A percentile compares a stretch with the other conserved stretches of the same genome.
Conservation (phyloP, 2,888 invertebrate genomes). For the Eristalis pertinax region DNA sequence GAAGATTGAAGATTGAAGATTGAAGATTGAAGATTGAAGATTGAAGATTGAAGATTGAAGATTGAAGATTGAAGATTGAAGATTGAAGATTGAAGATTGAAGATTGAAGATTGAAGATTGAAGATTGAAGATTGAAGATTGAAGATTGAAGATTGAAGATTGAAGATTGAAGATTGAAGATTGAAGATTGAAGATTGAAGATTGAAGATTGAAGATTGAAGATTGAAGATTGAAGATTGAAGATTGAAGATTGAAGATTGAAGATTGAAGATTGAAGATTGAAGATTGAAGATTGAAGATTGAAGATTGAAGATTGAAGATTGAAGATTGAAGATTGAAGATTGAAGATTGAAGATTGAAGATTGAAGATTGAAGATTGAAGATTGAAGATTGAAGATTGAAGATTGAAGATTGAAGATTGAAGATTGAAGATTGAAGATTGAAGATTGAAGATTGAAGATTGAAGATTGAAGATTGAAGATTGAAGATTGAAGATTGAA, state of each 20-base stretch:
- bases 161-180: not conserved
- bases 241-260: too few species aligned
- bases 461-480: not conserved
- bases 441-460: not conserved
- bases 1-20: not conserved
- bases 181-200: not conserved
- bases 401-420: too few species aligned
- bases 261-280: too few species aligned
- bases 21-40: not conserved
- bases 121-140: not conserved
- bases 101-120: not conserved
- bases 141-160: not conserved
- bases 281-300: too few species aligned
- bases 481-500: not conserved
- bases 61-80: not conserved
- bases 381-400: too few species aligned
- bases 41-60: not conserved
- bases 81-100: not conserved
- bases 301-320: too few species aligned
- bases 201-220: not conserved
- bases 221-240: not conserved
- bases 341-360: too few species aligned
- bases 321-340: too few species aligned
- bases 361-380: too few species aligned
- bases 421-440: too few species aligned